A percentile compares a stretch with the other conserved stretches of the same genome.
These are phyloP conservation scores for Malurus elegans DNA, from an alignment of 2,113 vertebrate genomes.

Conservation along the genomic window DNA sequence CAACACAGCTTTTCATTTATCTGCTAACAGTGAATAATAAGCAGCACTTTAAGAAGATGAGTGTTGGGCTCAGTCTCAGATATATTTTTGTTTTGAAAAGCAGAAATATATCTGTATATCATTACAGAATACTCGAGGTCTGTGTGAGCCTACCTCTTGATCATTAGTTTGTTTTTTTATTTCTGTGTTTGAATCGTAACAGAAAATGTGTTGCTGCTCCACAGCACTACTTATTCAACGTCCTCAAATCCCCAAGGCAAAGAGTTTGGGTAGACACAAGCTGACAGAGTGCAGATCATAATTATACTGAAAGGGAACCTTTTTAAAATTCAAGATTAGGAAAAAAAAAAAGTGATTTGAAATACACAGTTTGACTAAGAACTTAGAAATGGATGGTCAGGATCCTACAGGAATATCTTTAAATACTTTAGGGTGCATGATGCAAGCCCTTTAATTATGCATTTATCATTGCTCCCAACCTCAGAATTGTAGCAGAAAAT, in stretches of 20 bases:
- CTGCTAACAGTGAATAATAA: constrained; percentile 27
- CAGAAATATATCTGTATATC: neutral
- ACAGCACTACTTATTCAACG: constrained; percentile 4
- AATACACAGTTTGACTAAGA: constrained; percentile 6
- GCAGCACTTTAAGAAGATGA: neutral
- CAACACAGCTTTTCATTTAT: neutral
- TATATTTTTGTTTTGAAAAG: neutral
- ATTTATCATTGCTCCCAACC: neutral
- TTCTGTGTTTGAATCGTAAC: constrained; percentile 2
- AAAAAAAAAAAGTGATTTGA: neutral
- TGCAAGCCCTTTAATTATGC: neutral
- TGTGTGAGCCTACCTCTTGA: constrained; percentile 8
- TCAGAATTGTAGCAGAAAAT: neutral
- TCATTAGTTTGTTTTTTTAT: constrained; percentile 29
- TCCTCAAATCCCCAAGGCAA: constrained; percentile 29
- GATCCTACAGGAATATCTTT: constrained; percentile 3
- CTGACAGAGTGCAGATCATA: constrained; percentile 16
- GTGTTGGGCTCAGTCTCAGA: neutral
- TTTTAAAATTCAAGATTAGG: constrained; percentile 33
- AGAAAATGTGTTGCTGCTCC: constrained; percentile 30
- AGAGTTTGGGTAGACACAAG: constrained; percentile 37
- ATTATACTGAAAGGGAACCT: neutral
- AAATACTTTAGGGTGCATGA: neutral
- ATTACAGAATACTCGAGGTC: neutral
- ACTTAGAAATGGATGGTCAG: neutral